Percentiles rank a stretch among this genome's conserved stretches.
These are phyloP conservation scores for Ophion costatus DNA, from an alignment of 2,888 invertebrate species.

Conservation along the genomic window DNA sequence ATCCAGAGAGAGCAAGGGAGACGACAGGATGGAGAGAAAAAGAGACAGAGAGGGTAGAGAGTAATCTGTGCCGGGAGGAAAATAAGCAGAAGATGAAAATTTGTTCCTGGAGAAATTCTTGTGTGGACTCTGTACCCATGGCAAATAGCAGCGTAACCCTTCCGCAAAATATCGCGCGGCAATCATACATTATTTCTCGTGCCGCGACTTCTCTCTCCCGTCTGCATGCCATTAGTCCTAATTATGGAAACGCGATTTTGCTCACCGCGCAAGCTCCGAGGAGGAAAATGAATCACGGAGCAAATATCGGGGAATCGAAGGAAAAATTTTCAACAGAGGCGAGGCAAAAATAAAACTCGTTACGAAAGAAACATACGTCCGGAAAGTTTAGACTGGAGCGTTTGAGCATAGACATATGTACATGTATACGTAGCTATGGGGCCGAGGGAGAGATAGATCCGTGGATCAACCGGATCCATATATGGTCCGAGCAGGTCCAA, in stretches of 20 bases:
- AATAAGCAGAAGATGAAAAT: constrained; percentile 51
- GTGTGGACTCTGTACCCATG: constrained; percentile 19
- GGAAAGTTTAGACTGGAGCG: constrained; percentile 16
- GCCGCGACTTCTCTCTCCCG: constrained; percentile 9
- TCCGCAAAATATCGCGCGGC: constrained; percentile 4
- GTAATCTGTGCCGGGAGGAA: constrained; percentile 41
- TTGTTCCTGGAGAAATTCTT: constrained; percentile 50
- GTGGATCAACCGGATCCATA: constrained; percentile 75
- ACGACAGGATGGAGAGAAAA: not conserved
- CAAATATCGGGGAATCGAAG: not conserved
- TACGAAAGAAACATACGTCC: not conserved
- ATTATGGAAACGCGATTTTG: constrained; percentile 50
- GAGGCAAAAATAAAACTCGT: not conserved
- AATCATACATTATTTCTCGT: constrained; percentile 18
- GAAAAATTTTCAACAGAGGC: not conserved
- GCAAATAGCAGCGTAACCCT: constrained; percentile 18
- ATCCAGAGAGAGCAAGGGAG: not conserved
- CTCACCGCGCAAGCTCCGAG: constrained; percentile 20
- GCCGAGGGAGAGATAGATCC: constrained; percentile 71
- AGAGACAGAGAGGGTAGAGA: constrained; percentile 18
- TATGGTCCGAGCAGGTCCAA: constrained; percentile 74
- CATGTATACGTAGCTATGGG: constrained; percentile 55
- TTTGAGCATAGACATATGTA: constrained; percentile 26
- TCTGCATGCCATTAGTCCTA: constrained; percentile 54
- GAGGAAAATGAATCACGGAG: constrained; percentile 56